Percentiles rank a stretch among this genome's conserved stretches.
phyloP scores from a whole-genome alignment of 2,888 invertebrate genomes.

The Endotricha flammealis region DNA sequence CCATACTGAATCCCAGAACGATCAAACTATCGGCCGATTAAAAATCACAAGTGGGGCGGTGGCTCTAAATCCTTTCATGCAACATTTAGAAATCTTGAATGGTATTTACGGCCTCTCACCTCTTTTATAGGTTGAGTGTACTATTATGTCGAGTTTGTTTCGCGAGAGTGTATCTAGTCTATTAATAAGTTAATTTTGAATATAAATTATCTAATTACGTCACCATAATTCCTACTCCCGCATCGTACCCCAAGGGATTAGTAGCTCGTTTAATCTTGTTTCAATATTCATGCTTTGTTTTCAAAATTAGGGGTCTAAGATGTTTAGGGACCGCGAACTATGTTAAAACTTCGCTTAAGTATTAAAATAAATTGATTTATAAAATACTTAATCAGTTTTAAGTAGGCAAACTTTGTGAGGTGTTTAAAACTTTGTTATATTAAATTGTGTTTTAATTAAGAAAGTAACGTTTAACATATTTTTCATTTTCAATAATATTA shows the following conservation, averaged over 20 bases:
- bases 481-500: neutral
- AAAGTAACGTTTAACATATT: no score
- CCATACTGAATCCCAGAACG: no score
- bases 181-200: conserved; percentile 4
- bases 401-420: no score
- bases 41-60: no score
- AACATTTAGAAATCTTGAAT: no score
- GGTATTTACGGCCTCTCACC: no score
- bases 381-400: conserved; percentile 11
- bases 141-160: no score
- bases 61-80: no score
- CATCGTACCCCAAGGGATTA: conserved; percentile 35
- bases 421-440: conserved; percentile 7
- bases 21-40: no score
- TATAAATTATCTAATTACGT: conserved; percentile 3
- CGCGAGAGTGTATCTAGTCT: no score
- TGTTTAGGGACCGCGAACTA: conserved; percentile 14
- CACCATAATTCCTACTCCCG: conserved; percentile 20
- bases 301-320: conserved; percentile 25
- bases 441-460: no score
- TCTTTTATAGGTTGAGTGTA: no score
- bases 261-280: conserved; percentile 39
- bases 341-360: conserved; percentile 3
- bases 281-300: conserved; percentile 54
- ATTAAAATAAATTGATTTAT: conserved; percentile 15